Evolutionary conservation across 2,888 invertebrate genomes (phyloP).

Genomic region (Siphlonurus alternatus): DNA sequence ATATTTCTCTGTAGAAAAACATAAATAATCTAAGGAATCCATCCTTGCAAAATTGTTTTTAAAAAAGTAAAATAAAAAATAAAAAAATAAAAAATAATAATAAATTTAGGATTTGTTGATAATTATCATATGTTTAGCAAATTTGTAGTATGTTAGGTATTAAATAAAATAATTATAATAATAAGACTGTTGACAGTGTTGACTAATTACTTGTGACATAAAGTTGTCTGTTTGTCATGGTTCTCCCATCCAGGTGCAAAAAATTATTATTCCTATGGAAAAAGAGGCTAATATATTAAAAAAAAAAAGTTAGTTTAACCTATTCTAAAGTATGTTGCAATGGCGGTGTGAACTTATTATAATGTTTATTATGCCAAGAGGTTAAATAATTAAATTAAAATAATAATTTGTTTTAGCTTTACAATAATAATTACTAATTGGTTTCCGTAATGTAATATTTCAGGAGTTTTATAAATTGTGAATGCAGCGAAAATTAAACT

Average conservation of each 20-base stretch:
- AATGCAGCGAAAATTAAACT: too few relatives aligned
- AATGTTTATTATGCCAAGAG: too few relatives aligned
- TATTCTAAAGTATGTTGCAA: not conserved
- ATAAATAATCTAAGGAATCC: not conserved
- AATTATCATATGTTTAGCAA: not conserved
- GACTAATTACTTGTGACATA: not conserved
- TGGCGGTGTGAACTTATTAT: too few relatives aligned
- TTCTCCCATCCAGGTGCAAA: not conserved
- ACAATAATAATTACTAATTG: too few relatives aligned
- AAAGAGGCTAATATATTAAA: not conserved
- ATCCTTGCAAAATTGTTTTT: not conserved
- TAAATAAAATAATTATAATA: not conserved
- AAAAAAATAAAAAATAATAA: not conserved
- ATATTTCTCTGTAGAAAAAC: not conserved
- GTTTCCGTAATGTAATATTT: too few relatives aligned
- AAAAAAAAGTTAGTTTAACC: not conserved
- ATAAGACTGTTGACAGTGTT: conserved; percentile 4
- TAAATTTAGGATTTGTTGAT: not conserved
- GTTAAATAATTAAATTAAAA: too few relatives aligned
- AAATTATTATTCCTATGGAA: not conserved
- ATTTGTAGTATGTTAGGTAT: not conserved
- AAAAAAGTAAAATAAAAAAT: not conserved
- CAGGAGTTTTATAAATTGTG: too few relatives aligned
- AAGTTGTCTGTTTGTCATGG: conserved; percentile 2
- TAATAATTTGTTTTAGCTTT: too few relatives aligned